A percentile compares a stretch with the other conserved stretches of the same genome.
Evolutionary conservation across 2,888 invertebrate species (phyloP).

Genomic region (Amphipyra berbera): DNA sequence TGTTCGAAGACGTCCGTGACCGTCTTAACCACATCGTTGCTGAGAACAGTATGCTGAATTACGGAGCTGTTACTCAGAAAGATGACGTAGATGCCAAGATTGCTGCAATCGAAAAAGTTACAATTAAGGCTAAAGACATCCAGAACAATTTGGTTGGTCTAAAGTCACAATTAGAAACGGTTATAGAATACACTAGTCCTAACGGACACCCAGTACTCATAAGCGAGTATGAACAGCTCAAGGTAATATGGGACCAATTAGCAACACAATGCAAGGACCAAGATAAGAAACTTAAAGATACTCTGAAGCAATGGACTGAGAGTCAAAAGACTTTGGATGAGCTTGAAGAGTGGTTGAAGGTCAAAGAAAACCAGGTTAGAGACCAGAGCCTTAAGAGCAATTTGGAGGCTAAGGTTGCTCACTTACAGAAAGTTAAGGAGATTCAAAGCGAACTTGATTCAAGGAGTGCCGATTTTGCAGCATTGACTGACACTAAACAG

Average conservation of each 20-base stretch:
- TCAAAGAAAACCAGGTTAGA: constrained; percentile 95
- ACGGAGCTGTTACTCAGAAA: constrained; percentile 94
- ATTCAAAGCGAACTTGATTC: constrained; percentile 92
- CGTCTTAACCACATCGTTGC: constrained; percentile 94
- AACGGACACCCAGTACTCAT: constrained; percentile 93
- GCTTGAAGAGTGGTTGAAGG: constrained; percentile 95
- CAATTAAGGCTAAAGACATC: constrained; percentile 93
- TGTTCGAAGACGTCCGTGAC: constrained; percentile 95
- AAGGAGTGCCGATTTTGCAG: constrained; percentile 92
- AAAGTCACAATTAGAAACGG: constrained; percentile 92
- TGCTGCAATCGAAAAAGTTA: constrained; percentile 93
- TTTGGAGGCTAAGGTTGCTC: constrained; percentile 94
- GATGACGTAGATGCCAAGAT: constrained; percentile 94
- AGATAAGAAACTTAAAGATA: constrained; percentile 92
- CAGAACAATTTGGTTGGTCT: constrained; percentile 92
- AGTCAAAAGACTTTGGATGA: constrained; percentile 94
- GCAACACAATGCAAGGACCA: constrained; percentile 92
- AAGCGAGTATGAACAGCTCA: constrained; percentile 93
- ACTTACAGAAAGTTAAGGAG: constrained; percentile 93
- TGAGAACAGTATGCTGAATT: constrained; percentile 94
- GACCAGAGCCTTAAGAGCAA: constrained; percentile 97
- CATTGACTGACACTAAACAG: constrained; percentile 92
- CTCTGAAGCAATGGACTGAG: constrained; percentile 94
- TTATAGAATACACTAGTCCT: constrained; percentile 94
- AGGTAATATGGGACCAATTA: constrained; percentile 93